Evolutionary conservation across 2,797 vertebrate genomes (phyloP), one percentile per base, ranked within the genome.

Genomic region (Pseudochirops corinnae): DNA sequence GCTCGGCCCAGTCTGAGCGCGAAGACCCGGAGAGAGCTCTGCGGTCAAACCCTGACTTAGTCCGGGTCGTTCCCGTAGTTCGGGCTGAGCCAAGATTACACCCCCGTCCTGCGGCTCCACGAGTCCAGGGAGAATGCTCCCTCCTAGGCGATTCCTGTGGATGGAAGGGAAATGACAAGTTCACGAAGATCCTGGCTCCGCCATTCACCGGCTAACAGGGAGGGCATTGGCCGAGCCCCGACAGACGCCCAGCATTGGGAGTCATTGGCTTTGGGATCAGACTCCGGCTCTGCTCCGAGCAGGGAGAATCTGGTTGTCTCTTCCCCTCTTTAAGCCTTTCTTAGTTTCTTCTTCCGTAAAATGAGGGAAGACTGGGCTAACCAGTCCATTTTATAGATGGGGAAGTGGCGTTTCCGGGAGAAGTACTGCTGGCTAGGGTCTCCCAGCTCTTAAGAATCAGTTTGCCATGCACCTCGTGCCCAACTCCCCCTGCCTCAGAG

Each of bases 251-350:
- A 9, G 67, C 18, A 21, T 21, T 39, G 5, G 18, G 60, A 33
- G 13, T 16, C 31, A 67, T 3, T 0, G 4, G 24, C 3, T 29
- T 62, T 12, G 58, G 29, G 13, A 5, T 67, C 18, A 2, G 33
- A 9, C 2, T 21, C n/a, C 0, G 5, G 16, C 1, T 9, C 16
- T 39, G n/a, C n/a, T 24, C 6, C 1, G 16, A 26, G 39, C n/a
- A 82, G 18, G 0, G n/a, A 46, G 39, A 46, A 24, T 24, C 21
- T 39, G 60, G 62, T 1, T 2, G 67, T 7, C 14, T 3, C 74
- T 82, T 46, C 18, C 33, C n/a, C n/a, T 21, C 62, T 18, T 16
- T 67, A 33, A 39, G 6, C 67, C 67, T 52, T 52, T 52, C 52
- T 74, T 33, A 21, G 39, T 82, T 46, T 46, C 18, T 82, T 82